These are phyloP conservation scores for Panopea generosa DNA, from an alignment of 2,888 invertebrate genomes.

Conservation along the genomic window DNA sequence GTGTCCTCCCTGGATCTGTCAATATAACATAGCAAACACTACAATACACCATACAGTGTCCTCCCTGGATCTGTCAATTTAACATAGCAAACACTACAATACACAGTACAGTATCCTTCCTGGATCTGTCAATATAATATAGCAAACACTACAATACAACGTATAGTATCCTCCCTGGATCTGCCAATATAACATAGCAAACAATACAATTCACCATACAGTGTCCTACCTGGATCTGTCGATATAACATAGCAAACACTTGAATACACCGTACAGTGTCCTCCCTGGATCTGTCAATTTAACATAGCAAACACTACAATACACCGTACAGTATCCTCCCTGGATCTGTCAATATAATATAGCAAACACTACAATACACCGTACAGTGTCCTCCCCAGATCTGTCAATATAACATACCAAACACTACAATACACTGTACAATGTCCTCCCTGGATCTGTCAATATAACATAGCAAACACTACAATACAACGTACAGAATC, in stretches of 20 bases:
- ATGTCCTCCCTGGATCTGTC: no score
- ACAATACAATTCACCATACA: slow-evolving; percentile 89
- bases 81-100: neutral
- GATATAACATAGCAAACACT: neutral
- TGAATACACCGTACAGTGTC: slow-evolving; percentile 92
- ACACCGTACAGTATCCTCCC: slow-evolving; percentile 98
- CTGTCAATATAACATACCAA: slow-evolving; percentile 49
- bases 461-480: neutral
- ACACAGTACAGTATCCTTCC: slow-evolving; percentile 96
- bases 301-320: slow-evolving; percentile 89
- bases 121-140: no score
- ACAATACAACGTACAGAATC: no score
- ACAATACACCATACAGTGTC: slow-evolving; percentile 94
- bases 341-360: slow-evolving; percentile 82
- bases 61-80: slow-evolving; percentile 88
- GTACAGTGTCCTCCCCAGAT: slow-evolving; percentile 95
- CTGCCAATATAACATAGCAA: slow-evolving; percentile 58
- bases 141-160: slow-evolving; percentile 91
- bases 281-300: no score
- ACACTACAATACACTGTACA: slow-evolving; percentile 89
- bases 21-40: slow-evolving; percentile 1
- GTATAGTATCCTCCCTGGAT: slow-evolving; percentile 95
- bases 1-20: slow-evolving; percentile 92
- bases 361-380: slow-evolving; percentile 87
- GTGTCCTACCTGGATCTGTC: slow-evolving; percentile 92